A percentile compares a stretch with the other conserved stretches of the same genome.
Conservation (phyloP, 2,888 invertebrate genomes). For the Autographa gamma region DNA sequence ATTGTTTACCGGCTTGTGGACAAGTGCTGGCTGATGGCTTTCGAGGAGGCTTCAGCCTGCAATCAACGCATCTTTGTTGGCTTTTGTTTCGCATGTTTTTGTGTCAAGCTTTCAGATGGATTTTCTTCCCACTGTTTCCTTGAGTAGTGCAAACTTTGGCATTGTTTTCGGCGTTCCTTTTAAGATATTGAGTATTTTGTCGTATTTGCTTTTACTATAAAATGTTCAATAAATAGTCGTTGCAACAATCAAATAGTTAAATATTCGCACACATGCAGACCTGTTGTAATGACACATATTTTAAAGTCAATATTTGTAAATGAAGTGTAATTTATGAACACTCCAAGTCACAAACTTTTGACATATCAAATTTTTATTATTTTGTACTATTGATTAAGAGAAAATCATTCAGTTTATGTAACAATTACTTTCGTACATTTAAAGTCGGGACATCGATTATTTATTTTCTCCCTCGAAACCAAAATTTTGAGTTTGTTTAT, state of each 20-base stretch:
- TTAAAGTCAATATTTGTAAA: conserved; percentile 59
- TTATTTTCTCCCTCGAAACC: neutral
- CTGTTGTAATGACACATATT: conserved; percentile 49
- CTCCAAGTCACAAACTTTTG: conserved; percentile 23
- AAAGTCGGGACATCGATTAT: too few relatives aligned
- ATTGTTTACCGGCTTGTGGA: conserved; percentile 33
- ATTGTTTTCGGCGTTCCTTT: neutral
- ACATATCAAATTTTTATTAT: conserved; percentile 6
- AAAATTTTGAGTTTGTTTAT: neutral
- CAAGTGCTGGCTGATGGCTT: conserved; percentile 32
- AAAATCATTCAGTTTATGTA: too few relatives aligned
- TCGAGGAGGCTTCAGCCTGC: conserved; percentile 52
- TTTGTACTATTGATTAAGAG: neutral
- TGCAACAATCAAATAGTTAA: conserved; percentile 23
- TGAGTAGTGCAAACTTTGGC: neutral
- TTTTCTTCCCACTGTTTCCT: neutral
- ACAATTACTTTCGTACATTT: too few relatives aligned
- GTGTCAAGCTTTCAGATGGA: neutral
- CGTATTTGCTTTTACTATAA: neutral
- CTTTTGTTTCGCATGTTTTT: conserved; percentile 13
- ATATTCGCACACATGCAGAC: conserved; percentile 22
- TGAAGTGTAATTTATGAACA: conserved; percentile 25
- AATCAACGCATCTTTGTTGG: conserved; percentile 55
- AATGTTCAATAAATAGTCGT: neutral
- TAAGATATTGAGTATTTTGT: neutral